Evolutionary conservation across 1,140 invertebrate genomes (phyloP), one percentile per base, ranked within the genome.

Genomic region (Pissodes strobi): DNA sequence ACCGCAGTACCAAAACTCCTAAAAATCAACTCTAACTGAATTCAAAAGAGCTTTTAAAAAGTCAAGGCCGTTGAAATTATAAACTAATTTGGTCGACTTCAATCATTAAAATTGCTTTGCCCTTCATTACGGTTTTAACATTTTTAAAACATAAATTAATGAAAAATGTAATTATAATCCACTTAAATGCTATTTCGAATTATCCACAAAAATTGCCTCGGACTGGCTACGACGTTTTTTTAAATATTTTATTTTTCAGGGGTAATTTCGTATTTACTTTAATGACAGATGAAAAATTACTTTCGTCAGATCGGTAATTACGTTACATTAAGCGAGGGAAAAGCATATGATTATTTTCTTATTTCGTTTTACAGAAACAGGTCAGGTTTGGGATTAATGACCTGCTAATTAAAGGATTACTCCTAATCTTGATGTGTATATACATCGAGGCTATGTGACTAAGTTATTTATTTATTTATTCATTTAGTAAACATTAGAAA

Each of bases 41-140:
- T n/a, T n/a, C n/a, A n/a, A n/a, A n/a, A n/a, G n/a, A n/a, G n/a
- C n/a, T n/a, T n/a, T n/a, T n/a, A n/a, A n/a, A n/a, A n/a, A n/a
- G n/a, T n/a, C n/a, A n/a, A n/a, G n/a, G n/a, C n/a, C n/a, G n/a
- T n/a, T n/a, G n/a, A 51, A 30, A 51, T 51, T 51, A 55, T 37
- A 55, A 55, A 37, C 27, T 55, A 55, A 38, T 38, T 23, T 41
- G 51, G 12, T 17, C 17, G 34, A 38, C 30, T 41, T 55, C 51
- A 55, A 38, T 55, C 30, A 55, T 55, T 34, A 37, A 55, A 55
- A 55, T 55, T 55, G 18, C 51, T 55, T 38, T 38, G 51, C 34
- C 51, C 51, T 38, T 55, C 17, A 38, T 38, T 57, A 57, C 53
- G 9, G 38, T 57, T 18, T 2, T 17, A 10, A 43, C 18, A 5